phyloP scores from a whole-genome alignment of 2,797 vertebrate genomes.

The Trachops cirrhosus region DNA sequence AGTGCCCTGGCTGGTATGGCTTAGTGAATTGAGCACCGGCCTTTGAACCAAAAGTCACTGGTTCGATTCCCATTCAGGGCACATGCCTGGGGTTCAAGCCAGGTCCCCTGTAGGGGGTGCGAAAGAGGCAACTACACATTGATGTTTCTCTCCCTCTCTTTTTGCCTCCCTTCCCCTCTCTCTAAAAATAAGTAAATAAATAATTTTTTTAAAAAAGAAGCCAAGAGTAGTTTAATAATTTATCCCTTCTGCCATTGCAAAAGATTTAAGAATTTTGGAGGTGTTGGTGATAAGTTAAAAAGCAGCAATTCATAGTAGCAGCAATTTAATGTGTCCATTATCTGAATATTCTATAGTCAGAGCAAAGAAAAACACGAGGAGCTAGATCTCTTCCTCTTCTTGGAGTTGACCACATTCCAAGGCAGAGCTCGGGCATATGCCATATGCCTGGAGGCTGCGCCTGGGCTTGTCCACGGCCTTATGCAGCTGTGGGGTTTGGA shows the following conservation, averaged over 20 bases:
- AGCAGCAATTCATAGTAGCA: background rate
- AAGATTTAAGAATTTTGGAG: background rate
- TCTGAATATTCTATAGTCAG: background rate
- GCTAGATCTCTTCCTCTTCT: background rate
- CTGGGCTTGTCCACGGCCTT: constrained; percentile 30
- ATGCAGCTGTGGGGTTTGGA: constrained; percentile 69
- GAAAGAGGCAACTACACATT: too few species aligned
- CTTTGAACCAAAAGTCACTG: too few species aligned
- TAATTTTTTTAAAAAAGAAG: background rate
- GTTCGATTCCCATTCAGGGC: too few species aligned
- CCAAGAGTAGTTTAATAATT: background rate
- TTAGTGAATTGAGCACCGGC: too few species aligned
- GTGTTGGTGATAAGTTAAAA: background rate
- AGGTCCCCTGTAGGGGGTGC: too few species aligned
- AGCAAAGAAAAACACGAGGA: background rate
- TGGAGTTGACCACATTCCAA: background rate
- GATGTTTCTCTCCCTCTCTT: too few species aligned
- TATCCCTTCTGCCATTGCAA: background rate
- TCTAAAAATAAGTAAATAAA: too few species aligned
- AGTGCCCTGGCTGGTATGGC: background rate
- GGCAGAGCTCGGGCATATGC: background rate
- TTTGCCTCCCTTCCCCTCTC: too few species aligned
- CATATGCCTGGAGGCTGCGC: constrained; percentile 41
- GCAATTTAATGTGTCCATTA: background rate
- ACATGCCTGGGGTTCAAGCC: too few species aligned